Percentiles rank a stretch among this genome's conserved stretches.
Evolutionary conservation across 2,797 vertebrate species (phyloP).

Genomic region (Gambelia wislizenii): DNA sequence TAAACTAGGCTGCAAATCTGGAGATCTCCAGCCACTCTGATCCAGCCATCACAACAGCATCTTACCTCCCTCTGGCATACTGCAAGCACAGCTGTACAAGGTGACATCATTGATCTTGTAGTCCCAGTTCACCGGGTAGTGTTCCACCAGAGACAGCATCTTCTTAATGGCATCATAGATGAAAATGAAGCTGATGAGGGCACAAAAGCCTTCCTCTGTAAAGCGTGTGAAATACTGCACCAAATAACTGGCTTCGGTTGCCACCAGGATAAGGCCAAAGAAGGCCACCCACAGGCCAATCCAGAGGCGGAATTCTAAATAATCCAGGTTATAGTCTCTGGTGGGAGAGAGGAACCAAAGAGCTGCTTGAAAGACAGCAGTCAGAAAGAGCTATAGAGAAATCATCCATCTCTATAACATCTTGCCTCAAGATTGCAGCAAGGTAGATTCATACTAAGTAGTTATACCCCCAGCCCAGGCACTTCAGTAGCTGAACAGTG

Average conservation of each 20-base stretch:
- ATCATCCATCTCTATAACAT: background rate
- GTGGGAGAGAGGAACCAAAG: constrained; percentile 3
- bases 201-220: constrained; percentile 85
- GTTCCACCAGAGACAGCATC: constrained; percentile 79
- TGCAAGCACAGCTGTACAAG: constrained; percentile 77
- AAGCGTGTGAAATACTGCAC: constrained; percentile 83
- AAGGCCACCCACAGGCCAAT: constrained; percentile 84
- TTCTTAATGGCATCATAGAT: constrained; percentile 83
- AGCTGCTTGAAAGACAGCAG: rapidly evolving
- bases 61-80: constrained; percentile 59
- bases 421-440: background rate
- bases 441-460: too few species aligned
- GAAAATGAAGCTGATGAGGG: constrained; percentile 85
- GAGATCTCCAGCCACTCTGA: too few species aligned
- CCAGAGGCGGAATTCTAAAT: constrained; percentile 85
- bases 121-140: constrained; percentile 81
- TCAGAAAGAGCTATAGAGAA: background rate
- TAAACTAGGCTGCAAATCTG: too few species aligned
- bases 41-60: background rate
- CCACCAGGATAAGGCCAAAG: constrained; percentile 81
- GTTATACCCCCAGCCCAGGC: background rate
- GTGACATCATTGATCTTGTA: constrained; percentile 67
- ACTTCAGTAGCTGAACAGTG: background rate
- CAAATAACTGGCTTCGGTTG: constrained; percentile 82
- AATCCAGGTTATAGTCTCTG: constrained; percentile 80